Percentiles rank a stretch among this genome's conserved stretches.
Conservation (phyloP, 2,113 vertebrate species). For the Perca schrenkii region DNA sequence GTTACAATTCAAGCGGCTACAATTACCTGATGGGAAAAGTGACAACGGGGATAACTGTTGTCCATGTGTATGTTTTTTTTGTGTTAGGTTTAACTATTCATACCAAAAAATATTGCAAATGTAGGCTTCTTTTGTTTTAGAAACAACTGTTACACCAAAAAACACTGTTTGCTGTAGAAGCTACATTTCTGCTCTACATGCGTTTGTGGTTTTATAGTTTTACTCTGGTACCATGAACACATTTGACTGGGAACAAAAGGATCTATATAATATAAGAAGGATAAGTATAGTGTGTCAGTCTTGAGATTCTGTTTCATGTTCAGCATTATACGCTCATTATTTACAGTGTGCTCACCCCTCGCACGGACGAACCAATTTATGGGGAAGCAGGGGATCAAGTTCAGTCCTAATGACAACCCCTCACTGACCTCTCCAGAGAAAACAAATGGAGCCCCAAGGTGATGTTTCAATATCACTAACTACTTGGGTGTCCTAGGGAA, state of each 20-base stretch:
- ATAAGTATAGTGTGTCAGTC: constrained; percentile 66
- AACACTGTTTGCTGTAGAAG: constrained; percentile 15
- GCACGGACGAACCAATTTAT: constrained; percentile 78
- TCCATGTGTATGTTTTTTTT: neutral
- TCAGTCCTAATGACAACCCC: constrained; percentile 87
- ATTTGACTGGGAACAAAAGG: constrained; percentile 43
- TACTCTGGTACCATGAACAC: constrained; percentile 9
- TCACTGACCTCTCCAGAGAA: constrained; percentile 84
- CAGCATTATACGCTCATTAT: constrained; percentile 76
- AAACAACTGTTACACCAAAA: constrained; percentile 6
- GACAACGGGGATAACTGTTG: constrained; percentile 16
- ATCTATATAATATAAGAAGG: constrained; percentile 57
- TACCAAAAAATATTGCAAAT: constrained; percentile 24
- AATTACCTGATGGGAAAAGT: constrained; percentile 39
- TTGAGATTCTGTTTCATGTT: constrained; percentile 72
- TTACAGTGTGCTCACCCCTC: constrained; percentile 74
- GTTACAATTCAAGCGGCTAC: constrained; percentile 21
- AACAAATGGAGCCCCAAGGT: constrained; percentile 90
- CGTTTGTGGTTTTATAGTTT: constrained; percentile 20
- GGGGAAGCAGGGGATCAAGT: constrained; percentile 86
- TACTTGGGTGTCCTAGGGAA: constrained; percentile 86
- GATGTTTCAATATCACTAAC: constrained; percentile 89
- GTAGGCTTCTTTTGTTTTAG: neutral
- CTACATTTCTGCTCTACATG: neutral
- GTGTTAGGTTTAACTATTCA: constrained; percentile 6